Base-by-base conservation (phyloP, 1,140 invertebrate genomes). In the Scylla paramamosain region DNA sequence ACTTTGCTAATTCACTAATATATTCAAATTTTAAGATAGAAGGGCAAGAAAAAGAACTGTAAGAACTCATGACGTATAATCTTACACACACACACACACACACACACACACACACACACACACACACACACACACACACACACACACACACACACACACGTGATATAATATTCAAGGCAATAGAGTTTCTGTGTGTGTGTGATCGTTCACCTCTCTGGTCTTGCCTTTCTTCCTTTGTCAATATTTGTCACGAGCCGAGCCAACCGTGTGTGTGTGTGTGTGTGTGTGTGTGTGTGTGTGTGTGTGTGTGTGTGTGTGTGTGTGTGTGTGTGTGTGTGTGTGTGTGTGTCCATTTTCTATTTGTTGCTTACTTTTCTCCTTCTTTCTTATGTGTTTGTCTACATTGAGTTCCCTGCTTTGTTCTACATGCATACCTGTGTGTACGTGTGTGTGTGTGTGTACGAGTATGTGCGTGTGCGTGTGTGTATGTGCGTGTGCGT, bases 241-340 rank as follows among this genome's bases (percentile, higher is more conserved):
- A 77, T n/a, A 77, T 77, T 59, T 59, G 52, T 59, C 52, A 59
- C 52, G 10, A 4, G 12, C 67, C 67, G 25, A 77, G 67, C 67
- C 67, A 77, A n/a, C 67, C 1, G 25, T n/a, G 67, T 77, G 67
- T 77, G 67, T 77, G 67, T 77, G 67, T 77, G 67, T 77, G 67
- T 77, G 67, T 77, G 67, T 77, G 67, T 77, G 67, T 77, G 67
- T 77, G 67, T 77, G 67, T 77, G 67, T 77, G 67, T 77, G 67
- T 77, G 67, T 77, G 67, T 77, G 67, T 77, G 67, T 77, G 67
- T 77, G 67, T 77, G 67, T 77, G 28, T 86, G 83, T 86, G 83
- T 86, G 83, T 86, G 83, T 86, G 83, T 86, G 83, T 86, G 83
- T 86, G 83, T 86, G 83, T 86, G 83, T 86, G 89, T 45, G 89